A percentile compares a stretch with the other conserved stretches of the same genome.
These are phyloP conservation scores for Metellina segmentata DNA, from an alignment of 2,888 invertebrate genomes.

Conservation along the genomic window DNA sequence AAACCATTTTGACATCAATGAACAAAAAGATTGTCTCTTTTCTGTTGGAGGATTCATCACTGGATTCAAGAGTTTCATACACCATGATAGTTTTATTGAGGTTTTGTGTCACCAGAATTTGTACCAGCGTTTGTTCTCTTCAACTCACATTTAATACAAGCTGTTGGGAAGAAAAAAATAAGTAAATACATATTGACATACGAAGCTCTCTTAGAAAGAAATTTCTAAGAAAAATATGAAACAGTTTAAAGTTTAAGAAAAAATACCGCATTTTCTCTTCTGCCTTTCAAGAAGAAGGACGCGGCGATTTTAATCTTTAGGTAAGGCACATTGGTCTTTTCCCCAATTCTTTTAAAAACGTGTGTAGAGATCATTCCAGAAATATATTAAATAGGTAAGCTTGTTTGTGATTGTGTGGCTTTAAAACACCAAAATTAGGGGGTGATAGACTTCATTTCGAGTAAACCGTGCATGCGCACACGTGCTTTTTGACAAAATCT, in stretches of 20 bases:
- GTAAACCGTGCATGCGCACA: too few species aligned
- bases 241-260: too few species aligned
- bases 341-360: neutral
- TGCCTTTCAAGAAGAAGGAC: neutral
- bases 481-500: too few species aligned
- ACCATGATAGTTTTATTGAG: neutral
- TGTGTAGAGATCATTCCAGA: neutral
- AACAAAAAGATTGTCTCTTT: neutral
- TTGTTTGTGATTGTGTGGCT: too few species aligned
- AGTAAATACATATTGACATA: too few species aligned
- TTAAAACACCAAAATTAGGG: too few species aligned
- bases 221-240: neutral
- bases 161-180: constrained; percentile 79
- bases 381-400: too few species aligned
- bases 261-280: neutral
- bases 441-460: too few species aligned
- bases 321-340: too few species aligned
- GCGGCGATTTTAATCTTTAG: too few species aligned
- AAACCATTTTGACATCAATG: neutral
- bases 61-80: neutral
- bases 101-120: constrained; percentile 83
- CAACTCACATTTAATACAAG: constrained; percentile 89
- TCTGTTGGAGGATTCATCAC: too few species aligned
- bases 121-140: constrained; percentile 90
- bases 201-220: too few species aligned